phyloP scores from a whole-genome alignment of 2,797 vertebrate species.

The Microctenopoma stevenorrisi region DNA sequence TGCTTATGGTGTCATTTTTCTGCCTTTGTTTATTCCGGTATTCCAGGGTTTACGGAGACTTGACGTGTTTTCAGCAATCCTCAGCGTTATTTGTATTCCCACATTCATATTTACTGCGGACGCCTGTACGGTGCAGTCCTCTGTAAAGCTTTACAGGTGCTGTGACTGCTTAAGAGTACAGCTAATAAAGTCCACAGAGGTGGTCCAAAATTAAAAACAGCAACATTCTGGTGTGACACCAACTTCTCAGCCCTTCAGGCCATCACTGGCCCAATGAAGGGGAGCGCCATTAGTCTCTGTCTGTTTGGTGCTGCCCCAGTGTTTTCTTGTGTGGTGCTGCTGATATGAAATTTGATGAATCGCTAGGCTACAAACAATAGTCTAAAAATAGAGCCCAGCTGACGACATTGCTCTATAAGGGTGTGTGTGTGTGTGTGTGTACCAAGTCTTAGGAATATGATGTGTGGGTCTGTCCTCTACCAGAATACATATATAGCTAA shows the following conservation, averaged over 20 bases:
- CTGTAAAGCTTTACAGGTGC: conserved; percentile 5
- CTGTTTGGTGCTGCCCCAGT: conserved; percentile 73
- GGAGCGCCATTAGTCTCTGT: conserved; percentile 77
- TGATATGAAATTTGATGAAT: conserved; percentile 80
- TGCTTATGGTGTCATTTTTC: conserved; percentile 23
- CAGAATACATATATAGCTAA: conserved; percentile 4
- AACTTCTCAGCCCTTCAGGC: conserved; percentile 54
- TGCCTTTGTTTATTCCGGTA: conserved; percentile 19
- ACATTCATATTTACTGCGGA: neutral
- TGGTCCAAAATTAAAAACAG: conserved; percentile 34
- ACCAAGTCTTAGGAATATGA: conserved; percentile 27
- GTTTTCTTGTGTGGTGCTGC: conserved; percentile 60
- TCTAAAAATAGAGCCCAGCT: conserved; percentile 76
- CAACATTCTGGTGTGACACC: conserved; percentile 38
- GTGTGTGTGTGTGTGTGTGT: neutral
- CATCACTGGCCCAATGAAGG: conserved; percentile 66
- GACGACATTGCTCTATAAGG: conserved; percentile 43
- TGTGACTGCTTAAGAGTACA: conserved; percentile 29
- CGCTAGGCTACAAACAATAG: conserved; percentile 74
- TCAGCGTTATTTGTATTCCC: conserved; percentile 5
- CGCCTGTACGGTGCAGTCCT: neutral
- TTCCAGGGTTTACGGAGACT: conserved; percentile 15
- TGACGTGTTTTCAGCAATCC: conserved; percentile 20
- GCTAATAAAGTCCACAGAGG: conserved; percentile 10
- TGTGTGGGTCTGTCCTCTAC: conserved; percentile 23